Evolutionary conservation across 2,797 vertebrate species (phyloP).

Genomic region (Enteromius paludinosus): DNA sequence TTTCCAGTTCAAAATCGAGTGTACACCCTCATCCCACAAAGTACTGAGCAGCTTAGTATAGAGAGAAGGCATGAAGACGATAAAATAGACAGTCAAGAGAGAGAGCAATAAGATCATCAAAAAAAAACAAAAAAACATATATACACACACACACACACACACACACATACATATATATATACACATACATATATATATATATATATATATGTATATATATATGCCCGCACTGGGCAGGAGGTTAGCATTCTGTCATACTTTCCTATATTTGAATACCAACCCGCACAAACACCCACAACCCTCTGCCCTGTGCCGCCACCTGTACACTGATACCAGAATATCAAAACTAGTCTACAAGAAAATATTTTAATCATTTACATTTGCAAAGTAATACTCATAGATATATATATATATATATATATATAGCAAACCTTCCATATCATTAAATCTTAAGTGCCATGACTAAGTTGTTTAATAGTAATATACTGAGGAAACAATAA

Average conservation of each 20-base stretch:
- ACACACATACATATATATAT: not conserved
- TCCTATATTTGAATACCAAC: slow-evolving; percentile 31
- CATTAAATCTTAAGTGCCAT: slow-evolving; percentile 54
- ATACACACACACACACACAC: not conserved
- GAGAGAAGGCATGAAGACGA: slow-evolving; percentile 47
- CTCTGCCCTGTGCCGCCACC: slow-evolving; percentile 42
- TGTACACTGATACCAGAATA: slow-evolving; percentile 50
- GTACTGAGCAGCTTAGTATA: slow-evolving; percentile 59
- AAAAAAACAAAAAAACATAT: slow-evolving; percentile 1
- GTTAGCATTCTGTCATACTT: slow-evolving; percentile 35
- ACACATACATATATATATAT: slow-evolving; percentile 19
- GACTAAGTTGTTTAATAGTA: slow-evolving; percentile 58
- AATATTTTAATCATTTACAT: slow-evolving; percentile 47
- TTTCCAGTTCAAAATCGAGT: slow-evolving; percentile 57
- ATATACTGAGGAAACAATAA: slow-evolving; percentile 54
- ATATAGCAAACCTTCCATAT: slow-evolving; percentile 46
- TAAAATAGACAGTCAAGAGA: slow-evolving; percentile 45
- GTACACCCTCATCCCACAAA: slow-evolving; percentile 49
- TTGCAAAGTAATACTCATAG: slow-evolving; percentile 45
- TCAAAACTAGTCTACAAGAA: slow-evolving; percentile 52
- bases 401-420: slow-evolving; percentile 41
- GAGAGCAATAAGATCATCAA: slow-evolving; percentile 22
- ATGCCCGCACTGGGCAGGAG: slow-evolving; percentile 38
- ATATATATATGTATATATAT: slow-evolving; percentile 13
- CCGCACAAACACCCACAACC: slow-evolving; percentile 28